Evolutionary conservation across 2,797 vertebrate species (phyloP), one percentile per base, ranked within the genome.

Genomic region (Pseudomugil tenellus): DNA sequence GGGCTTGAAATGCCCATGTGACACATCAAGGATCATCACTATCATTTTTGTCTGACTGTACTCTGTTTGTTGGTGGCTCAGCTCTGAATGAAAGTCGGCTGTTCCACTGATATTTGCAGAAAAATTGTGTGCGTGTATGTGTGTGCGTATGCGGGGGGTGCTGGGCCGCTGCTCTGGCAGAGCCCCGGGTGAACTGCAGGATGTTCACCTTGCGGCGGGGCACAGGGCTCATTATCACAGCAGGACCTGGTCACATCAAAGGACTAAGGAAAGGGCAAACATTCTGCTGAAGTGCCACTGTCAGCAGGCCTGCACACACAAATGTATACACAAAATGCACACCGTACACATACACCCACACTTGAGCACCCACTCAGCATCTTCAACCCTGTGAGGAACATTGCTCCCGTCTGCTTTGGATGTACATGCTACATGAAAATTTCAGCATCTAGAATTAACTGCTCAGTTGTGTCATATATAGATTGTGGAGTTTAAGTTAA

Each of bases 241-340:
- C 90, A 60, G 75, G 94, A 93, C 94, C 92, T 92, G 93, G 91
- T 93, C 92, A 95, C 95, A 96, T 96, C 95, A 96, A 96, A 97
- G 95, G 89, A 74, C 91, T 88, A 84, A 74, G 84, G 92, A 96
- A 96, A 96, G 95, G 95, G 95, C 95, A 96, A 93, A 92, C 95
- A 94, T 96, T 97, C 93, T 94, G 93, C 89, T 93, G 91, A 91
- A 89, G 89, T 89, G 92, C 91, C 91, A 91, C 89, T 88, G 92
- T 93, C 92, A 80, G 89, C 91, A 92, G 89, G 84, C 65, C 88
- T 83, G 81, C 66, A 73, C 81, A 76, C 46, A 41, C 81, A 80
- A 62, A 84, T 76, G 76, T 72, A 55, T 51, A 67, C 84, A 84
- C 84, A 76, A 70, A 81, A 81, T 74, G 51, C 54, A 76, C 76